phyloP scores from a whole-genome alignment of 2,888 invertebrate species.

The Julus scanicus region DNA sequence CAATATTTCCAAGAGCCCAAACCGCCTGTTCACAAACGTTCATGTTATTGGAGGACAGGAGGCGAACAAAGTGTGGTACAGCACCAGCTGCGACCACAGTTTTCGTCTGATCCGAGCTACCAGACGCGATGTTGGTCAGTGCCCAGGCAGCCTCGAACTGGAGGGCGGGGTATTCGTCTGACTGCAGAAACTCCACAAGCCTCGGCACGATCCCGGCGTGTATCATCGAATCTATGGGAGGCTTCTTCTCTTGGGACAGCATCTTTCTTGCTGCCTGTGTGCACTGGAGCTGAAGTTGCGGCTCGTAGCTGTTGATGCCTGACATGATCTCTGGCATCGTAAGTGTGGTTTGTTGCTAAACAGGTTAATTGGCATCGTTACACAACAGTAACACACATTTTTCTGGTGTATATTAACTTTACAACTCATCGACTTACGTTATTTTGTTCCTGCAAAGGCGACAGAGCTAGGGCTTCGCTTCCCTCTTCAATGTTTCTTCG shows the following conservation, averaged over 20 bases:
- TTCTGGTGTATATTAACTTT: no score
- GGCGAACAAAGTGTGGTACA: conserved; percentile 91
- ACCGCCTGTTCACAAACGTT: conserved; percentile 99
- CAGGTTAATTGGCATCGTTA: no score
- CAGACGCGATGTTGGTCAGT: conserved; percentile 94
- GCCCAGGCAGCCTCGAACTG: conserved; percentile 99
- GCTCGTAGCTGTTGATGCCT: conserved; percentile 63
- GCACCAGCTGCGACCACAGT: conserved; percentile 89
- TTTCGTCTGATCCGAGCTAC: conserved; percentile 91
- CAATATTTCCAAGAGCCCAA: conserved; percentile 93
- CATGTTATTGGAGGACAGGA: conserved; percentile 91
- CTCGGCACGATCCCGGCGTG: conserved; percentile 94
- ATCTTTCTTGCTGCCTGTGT: conserved; percentile 75
- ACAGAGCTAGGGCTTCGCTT: neutral
- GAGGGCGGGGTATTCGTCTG: conserved; percentile 83
- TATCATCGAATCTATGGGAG: conserved; percentile 96
- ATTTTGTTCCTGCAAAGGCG: conserved; percentile 18
- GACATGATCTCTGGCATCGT: conserved; percentile 64
- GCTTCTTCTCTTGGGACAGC: conserved; percentile 96
- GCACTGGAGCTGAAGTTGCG: conserved; percentile 61
- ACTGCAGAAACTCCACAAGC: conserved; percentile 87
- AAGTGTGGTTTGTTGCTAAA: conserved; percentile 58
- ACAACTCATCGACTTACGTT: no score
- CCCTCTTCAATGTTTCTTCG: conserved; percentile 87
- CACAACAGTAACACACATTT: no score